Conservation (phyloP, 2,113 vertebrate species). For the Hydropotes inermis region DNA sequence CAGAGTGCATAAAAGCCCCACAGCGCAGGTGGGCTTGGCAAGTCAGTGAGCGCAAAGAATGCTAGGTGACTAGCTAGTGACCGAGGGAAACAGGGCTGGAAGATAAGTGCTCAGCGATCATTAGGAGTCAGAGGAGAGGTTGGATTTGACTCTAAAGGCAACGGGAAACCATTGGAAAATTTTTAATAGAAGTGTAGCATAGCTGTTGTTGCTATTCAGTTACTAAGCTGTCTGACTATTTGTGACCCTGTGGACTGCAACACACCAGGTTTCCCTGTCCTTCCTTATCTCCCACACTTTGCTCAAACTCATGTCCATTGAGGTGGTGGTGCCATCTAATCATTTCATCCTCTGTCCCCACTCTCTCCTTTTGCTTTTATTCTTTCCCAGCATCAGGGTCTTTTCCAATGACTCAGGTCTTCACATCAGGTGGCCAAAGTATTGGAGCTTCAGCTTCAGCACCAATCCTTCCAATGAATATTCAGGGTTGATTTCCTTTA, state of each 20-base stretch:
- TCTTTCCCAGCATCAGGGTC: neutral
- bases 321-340: neutral
- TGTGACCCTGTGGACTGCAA: neutral
- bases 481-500: neutral
- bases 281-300: neutral
- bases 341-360: neutral
- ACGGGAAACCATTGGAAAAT: neutral
- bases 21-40: accelerated
- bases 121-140: neutral
- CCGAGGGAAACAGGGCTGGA: neutral
- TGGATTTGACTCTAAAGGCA: neutral
- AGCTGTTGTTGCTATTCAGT: neutral
- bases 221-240: neutral
- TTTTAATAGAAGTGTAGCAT: neutral
- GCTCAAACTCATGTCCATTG: neutral
- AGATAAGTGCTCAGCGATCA: neutral
- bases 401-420: neutral
- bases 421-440: neutral
- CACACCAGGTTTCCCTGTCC: neutral
- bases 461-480: neutral
- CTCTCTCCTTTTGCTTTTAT: neutral
- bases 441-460: neutral
- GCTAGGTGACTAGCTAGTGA: neutral
- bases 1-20: neutral
- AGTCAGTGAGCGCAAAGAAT: neutral